A percentile compares a stretch with the other conserved stretches of the same genome.
These are phyloP conservation scores for Sebastes aleutianus DNA, from an alignment of 2,797 vertebrate genomes.

Conservation along the genomic window DNA sequence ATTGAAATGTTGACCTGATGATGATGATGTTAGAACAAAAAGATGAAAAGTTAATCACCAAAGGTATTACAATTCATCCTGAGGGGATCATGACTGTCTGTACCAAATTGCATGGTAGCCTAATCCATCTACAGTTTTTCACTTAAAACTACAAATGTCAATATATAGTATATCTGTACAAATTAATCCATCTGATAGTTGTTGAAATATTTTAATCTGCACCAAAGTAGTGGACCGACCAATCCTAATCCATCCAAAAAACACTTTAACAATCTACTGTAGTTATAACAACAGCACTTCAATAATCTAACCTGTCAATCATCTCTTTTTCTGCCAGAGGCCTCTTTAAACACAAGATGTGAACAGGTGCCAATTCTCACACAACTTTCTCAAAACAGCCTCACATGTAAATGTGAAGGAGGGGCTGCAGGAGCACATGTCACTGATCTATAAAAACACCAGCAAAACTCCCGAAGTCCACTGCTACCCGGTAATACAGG, in stretches of 20 bases:
- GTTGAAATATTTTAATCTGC: not conserved
- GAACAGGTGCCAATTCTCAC: conserved; percentile 51
- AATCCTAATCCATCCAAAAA: not conserved
- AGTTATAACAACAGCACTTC: not conserved
- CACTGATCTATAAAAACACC: conserved; percentile 32
- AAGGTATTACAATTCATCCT: not conserved
- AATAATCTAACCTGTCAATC: not conserved
- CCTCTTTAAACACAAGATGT: conserved; percentile 25
- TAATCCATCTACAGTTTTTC: not conserved
- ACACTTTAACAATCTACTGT: not conserved
- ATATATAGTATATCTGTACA: too few relatives aligned
- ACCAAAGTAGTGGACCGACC: not conserved
- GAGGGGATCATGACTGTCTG: too few relatives aligned
- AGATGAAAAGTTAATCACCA: not conserved
- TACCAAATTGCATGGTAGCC: not conserved
- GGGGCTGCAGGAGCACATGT: not conserved
- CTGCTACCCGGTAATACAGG: conserved; percentile 36
- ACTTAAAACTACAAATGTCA: not conserved
- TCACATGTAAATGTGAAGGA: not conserved
- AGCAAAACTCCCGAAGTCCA: not conserved
- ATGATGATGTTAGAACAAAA: not conserved
- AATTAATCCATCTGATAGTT: not conserved
- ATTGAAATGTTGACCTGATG: not conserved
- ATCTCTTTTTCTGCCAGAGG: not conserved
- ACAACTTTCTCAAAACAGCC: conserved; percentile 5